phyloP scores from a whole-genome alignment of 2,888 invertebrate genomes.

The Ceriagrion tenellum region DNA sequence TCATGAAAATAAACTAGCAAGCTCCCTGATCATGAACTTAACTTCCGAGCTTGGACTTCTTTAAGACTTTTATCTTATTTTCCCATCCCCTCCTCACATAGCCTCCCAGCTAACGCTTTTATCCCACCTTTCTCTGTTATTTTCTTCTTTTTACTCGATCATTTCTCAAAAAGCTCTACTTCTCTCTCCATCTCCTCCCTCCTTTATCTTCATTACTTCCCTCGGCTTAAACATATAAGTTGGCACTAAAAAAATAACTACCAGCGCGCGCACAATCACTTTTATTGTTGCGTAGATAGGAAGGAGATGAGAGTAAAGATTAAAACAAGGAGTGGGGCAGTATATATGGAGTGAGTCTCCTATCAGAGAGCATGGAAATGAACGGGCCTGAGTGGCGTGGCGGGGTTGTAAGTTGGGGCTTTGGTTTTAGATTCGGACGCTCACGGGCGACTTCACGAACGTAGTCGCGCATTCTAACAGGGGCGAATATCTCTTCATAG shows the following conservation, averaged over 20 bases:
- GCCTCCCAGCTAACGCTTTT: not conserved
- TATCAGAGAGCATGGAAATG: not conserved
- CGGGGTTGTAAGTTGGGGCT: not conserved
- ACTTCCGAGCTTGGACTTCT: slow-evolving; percentile 41
- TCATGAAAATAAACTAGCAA: slow-evolving; percentile 19
- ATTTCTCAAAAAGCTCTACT: not conserved
- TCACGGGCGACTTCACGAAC: not conserved
- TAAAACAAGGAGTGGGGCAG: not conserved
- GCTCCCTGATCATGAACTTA: slow-evolving; percentile 47
- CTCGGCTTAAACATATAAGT: not conserved
- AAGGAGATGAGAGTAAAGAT: not conserved
- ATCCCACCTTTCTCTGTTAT: not conserved
- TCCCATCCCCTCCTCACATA: not conserved
- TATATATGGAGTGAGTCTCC: not conserved
- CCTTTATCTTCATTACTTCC: not conserved
- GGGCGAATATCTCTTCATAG: not conserved
- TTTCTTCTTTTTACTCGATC: not conserved
- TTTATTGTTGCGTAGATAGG: not conserved
- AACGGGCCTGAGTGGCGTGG: not conserved
- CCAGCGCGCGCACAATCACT: not conserved
- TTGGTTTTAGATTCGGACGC: not conserved
- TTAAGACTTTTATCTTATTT: slow-evolving; percentile 50
- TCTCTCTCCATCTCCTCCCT: not conserved
- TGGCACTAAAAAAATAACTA: not conserved
- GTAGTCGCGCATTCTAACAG: not conserved